Conservation (phyloP, 2,888 invertebrate species). For the Polydrusus tereticollis region DNA sequence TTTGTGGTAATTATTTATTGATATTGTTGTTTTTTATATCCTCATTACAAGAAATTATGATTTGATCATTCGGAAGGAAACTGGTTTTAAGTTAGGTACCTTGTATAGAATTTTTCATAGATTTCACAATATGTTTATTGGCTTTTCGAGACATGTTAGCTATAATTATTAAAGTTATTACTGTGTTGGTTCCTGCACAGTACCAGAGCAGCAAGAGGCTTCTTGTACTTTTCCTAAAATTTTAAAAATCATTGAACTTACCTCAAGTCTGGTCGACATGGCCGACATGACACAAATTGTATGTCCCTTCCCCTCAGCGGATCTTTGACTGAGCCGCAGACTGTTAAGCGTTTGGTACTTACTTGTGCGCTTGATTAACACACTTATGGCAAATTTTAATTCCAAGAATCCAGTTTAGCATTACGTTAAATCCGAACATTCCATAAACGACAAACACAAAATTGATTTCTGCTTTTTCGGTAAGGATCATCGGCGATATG, state of each 20-base stretch:
- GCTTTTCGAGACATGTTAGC: constrained; percentile 61
- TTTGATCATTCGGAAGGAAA: too few relatives aligned
- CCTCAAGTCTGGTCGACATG: too few relatives aligned
- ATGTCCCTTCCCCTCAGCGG: too few relatives aligned
- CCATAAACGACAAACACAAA: constrained; percentile 64
- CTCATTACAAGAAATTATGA: too few relatives aligned
- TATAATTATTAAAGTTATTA: constrained; percentile 62
- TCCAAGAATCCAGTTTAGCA: constrained; percentile 63
- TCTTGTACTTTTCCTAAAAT: constrained; percentile 65
- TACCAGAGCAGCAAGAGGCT: constrained; percentile 63
- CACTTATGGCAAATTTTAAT: constrained; percentile 64
- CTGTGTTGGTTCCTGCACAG: constrained; percentile 61
- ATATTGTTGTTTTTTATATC: too few relatives aligned
- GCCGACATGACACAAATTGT: too few relatives aligned
- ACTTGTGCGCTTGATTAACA: constrained; percentile 64
- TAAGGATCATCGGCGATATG: constrained; percentile 62
- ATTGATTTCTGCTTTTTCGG: constrained; percentile 64
- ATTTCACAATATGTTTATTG: constrained; percentile 63
- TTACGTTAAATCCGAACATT: constrained; percentile 63
- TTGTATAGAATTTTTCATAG: constrained; percentile 70
- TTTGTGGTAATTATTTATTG: too few relatives aligned
- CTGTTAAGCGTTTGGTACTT: constrained; percentile 42
- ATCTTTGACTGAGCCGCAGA: not conserved
- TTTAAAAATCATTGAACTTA: constrained; percentile 54
- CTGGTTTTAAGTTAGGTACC: constrained; percentile 60